A percentile compares a stretch with the other conserved stretches of the same genome.
These are phyloP conservation scores for Ricordea florida DNA, from an alignment of 92 coral and sea anemone species.

Conservation along the genomic window DNA sequence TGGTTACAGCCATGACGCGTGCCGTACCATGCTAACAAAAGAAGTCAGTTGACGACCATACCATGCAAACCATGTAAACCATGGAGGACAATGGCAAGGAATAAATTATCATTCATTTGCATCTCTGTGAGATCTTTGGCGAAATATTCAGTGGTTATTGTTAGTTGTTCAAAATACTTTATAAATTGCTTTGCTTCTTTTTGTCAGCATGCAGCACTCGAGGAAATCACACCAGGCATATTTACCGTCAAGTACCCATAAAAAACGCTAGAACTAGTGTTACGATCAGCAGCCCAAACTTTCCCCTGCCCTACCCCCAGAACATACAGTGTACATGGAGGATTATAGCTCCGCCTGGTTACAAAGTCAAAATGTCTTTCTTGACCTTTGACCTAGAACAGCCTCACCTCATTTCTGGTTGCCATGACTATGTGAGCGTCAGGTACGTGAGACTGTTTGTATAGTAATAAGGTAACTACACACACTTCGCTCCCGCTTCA, in stretches of 20 bases:
- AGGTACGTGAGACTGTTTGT: background rate
- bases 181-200: too few species aligned
- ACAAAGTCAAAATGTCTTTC: conserved; percentile 5
- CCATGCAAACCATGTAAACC: too few species aligned
- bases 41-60: too few species aligned
- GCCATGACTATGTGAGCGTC: conserved; percentile 35
- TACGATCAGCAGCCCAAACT: conserved; percentile 38
- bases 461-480: background rate
- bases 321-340: conserved; percentile 49
- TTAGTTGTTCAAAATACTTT: too few species aligned
- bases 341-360: conserved; percentile 13
- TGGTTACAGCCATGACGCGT: too few species aligned
- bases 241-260: conserved; percentile 21
- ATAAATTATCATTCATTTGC: too few species aligned
- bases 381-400: conserved; percentile 24
- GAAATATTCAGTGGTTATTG: background rate
- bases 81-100: too few species aligned
- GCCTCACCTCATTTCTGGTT: background rate
- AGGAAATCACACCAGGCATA: conserved; percentile 28
- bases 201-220: conserved; percentile 31
- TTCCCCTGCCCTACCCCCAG: conserved; percentile 28
- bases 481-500: background rate
- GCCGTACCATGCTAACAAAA: too few species aligned
- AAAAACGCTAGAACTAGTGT: conserved; percentile 38
- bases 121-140: background rate